A percentile compares a stretch with the other conserved stretches of the same genome.
Evolutionary conservation across 2,888 invertebrate genomes (phyloP).

Genomic region (Incurvaria masculella): DNA sequence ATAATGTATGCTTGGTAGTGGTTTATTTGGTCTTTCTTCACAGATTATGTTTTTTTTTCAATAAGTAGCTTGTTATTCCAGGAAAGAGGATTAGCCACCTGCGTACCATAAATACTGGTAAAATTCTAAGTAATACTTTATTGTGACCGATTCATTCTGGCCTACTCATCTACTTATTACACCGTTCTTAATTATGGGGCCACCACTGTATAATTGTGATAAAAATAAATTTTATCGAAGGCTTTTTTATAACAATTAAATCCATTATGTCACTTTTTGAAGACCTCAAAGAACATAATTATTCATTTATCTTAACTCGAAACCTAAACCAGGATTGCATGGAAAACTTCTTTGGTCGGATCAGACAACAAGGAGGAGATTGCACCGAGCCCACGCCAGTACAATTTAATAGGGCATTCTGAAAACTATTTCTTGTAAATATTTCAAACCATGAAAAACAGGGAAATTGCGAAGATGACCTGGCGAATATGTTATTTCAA

Average conservation of each 20-base stretch:
- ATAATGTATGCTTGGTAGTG: no score
- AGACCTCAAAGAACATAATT: background rate
- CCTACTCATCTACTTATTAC: no score
- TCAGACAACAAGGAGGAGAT: background rate
- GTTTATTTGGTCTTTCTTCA: no score
- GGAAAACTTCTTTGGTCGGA: background rate
- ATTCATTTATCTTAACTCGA: conserved; percentile 1
- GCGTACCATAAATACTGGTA: no score
- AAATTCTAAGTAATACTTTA: no score
- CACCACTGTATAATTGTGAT: no score
- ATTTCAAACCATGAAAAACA: conserved; percentile 1
- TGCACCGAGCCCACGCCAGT: conserved; percentile 1
- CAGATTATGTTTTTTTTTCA: no score
- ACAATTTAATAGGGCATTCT: conserved; percentile 1
- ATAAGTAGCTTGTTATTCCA: no score
- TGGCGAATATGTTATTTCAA: conserved; percentile 2
- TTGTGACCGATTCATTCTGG: no score
- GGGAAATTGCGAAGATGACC: conserved; percentile 1
- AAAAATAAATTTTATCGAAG: conserved; percentile 2
- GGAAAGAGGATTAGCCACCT: no score
- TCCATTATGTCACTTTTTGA: background rate
- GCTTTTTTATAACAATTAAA: no score
- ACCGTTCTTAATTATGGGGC: no score
- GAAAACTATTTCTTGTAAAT: conserved; percentile 1
- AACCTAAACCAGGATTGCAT: conserved; percentile 3